phyloP scores from a whole-genome alignment of 2,888 invertebrate species.

The Clusia tigrina region DNA sequence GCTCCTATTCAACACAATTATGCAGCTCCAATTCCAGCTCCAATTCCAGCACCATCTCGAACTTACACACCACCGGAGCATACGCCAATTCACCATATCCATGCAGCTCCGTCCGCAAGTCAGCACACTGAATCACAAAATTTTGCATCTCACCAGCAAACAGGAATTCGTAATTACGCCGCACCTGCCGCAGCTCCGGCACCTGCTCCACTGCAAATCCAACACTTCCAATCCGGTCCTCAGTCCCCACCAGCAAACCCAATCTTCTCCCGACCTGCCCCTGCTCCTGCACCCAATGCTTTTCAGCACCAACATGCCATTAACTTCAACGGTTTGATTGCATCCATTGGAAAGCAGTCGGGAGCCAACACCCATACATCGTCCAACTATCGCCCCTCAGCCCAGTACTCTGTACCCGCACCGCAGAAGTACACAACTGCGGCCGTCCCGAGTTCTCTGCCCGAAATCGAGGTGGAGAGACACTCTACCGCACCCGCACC shows the following conservation, averaged over 20 bases:
- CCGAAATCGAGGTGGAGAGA: not conserved
- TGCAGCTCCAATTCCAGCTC: not conserved
- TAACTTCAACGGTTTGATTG: not conserved
- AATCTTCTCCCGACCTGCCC: too few relatives aligned
- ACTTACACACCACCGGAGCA: too few relatives aligned
- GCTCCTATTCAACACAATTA: not conserved
- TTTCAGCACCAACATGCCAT: not conserved
- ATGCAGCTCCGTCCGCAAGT: too few relatives aligned
- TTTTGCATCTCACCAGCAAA: not conserved
- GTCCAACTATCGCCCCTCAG: not conserved
- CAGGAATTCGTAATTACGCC: not conserved
- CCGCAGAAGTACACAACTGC: slow-evolving; percentile 26
- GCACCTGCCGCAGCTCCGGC: not conserved
- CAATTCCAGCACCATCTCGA: too few relatives aligned
- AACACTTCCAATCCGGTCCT: not conserved
- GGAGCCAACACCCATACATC: not conserved
- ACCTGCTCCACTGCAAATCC: not conserved
- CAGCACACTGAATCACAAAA: too few relatives aligned
- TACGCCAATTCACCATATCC: too few relatives aligned
- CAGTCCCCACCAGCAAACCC: too few relatives aligned
- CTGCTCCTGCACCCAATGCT: not conserved
- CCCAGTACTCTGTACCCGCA: slow-evolving; percentile 21
- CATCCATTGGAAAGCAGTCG: not conserved
- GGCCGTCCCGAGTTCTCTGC: not conserved
- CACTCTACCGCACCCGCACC: not conserved